Evolutionary conservation across 2,888 invertebrate species (phyloP).

Genomic region (Lasioglossum morio): DNA sequence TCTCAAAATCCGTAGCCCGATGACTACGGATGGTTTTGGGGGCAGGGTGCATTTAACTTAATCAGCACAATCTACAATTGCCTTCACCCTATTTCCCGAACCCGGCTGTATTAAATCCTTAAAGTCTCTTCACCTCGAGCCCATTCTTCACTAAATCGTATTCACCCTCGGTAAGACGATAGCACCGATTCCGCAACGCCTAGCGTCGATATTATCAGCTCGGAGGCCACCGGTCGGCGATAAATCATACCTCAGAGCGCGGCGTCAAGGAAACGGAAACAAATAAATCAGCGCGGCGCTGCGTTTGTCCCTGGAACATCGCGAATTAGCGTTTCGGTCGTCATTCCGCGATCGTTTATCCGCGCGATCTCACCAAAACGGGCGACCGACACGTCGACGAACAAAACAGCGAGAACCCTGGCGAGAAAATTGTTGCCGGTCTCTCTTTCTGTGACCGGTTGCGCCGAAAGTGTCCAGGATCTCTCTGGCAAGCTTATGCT

Average conservation of each 20-base stretch:
- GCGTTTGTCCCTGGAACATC: slow-evolving; percentile 9
- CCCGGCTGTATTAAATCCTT: neutral
- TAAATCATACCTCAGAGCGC: neutral
- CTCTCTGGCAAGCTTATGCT: neutral
- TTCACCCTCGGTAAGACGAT: slow-evolving; percentile 8
- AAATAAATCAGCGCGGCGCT: slow-evolving; percentile 7
- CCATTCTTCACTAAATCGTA: neutral
- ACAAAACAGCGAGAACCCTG: neutral
- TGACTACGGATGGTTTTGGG: neutral
- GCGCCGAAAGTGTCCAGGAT: slow-evolving; percentile 51
- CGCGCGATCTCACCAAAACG: slow-evolving; percentile 51
- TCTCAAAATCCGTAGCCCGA: too few relatives aligned
- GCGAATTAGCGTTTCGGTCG: neutral
- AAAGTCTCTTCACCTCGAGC: neutral
- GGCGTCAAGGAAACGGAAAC: slow-evolving; percentile 8
- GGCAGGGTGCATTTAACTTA: neutral
- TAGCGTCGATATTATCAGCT: neutral
- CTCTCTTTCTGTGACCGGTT: slow-evolving; percentile 25
- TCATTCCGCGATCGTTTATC: neutral
- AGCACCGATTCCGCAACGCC: neutral
- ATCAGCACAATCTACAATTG: neutral
- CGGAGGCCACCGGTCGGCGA: neutral
- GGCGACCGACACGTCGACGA: slow-evolving; percentile 16
- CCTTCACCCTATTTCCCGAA: neutral
- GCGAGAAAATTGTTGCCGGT: neutral